phyloP scores from a whole-genome alignment of 2,888 invertebrate genomes.

The Ichneumoninae sp. region DNA sequence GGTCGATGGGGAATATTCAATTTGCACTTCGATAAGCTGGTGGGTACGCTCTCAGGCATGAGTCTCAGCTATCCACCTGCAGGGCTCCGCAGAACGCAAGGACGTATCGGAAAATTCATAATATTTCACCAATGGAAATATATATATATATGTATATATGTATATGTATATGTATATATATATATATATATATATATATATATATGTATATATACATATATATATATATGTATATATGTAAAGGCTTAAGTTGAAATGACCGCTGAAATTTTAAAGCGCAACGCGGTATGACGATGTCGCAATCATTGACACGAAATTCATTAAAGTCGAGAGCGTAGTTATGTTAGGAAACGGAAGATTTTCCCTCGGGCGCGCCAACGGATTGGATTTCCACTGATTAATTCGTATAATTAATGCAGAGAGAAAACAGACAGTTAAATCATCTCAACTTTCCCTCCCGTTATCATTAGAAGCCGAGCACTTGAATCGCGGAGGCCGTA shows the following conservation, averaged over 20 bases:
- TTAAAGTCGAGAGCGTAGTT: background rate
- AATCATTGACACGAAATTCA: background rate
- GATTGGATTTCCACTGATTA: constrained; percentile 7
- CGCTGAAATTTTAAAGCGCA: background rate
- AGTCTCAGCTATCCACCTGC: constrained; percentile 12
- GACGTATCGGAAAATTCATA: constrained; percentile 27
- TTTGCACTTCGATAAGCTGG: constrained; percentile 52
- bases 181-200: background rate
- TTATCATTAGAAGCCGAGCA: constrained; percentile 1
- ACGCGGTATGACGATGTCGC: background rate
- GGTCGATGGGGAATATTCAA: constrained; percentile 52
- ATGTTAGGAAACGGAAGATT: background rate
- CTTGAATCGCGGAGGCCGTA: background rate
- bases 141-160: background rate
- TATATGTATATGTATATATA: background rate
- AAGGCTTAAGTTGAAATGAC: background rate
- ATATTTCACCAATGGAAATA: constrained; percentile 17
- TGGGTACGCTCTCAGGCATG: constrained; percentile 23
- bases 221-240: background rate
- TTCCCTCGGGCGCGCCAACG: background rate
- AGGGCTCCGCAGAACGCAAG: background rate
- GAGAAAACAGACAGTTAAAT: constrained; percentile 21
- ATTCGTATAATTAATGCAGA: constrained; percentile 9
- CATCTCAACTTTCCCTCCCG: background rate
- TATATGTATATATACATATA: background rate